Base-by-base conservation (phyloP, 2,113 vertebrate species). In the Hassar affinis region DNA sequence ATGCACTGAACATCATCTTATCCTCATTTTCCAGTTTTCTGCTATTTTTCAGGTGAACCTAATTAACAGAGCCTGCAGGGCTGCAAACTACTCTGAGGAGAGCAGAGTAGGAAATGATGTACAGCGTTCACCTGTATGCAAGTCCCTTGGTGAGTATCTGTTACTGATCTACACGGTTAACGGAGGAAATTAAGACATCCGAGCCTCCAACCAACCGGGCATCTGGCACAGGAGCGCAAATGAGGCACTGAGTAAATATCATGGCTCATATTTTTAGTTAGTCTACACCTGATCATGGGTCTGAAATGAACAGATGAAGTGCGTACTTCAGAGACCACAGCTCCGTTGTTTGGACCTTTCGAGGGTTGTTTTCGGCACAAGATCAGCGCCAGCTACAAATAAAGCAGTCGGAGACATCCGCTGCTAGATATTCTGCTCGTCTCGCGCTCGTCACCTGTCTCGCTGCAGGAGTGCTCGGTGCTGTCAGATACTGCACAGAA, bases 151-250 rank as follows among this genome's bases (percentile, higher is more conserved):
- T 38, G 77, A 80, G 68, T 79, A 80, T 79, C 38, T 51, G 68
- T 80, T 79, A 79, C 77, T 56, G 30, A 52, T 66, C 38, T 2
- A 66, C 59, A 20, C 47, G 74, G 49, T 35, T 27, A 84, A 78
- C 20, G 12, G 62, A 86, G 79, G 78, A 86, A 88, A 81, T 79
- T 7, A 78, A 81, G 64, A 86, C 22, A 79, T 79, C 78, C 42
- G 74, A 84, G 66, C 66, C 78, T 56, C 14, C 52, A 72, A 51
- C 79, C 80, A 62, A 80, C 64, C 20, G 33, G 25, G 9, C 47
- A 81, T 87, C 47, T 82, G 75, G 81, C 33, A 64, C 27, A 68
- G n/a, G 77, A 83, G 72, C 42, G 27, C 30, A 72, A 56, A 79
- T 25, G 62, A 42, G 66, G 54, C 57, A 68, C 47, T 75, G 38